Evolutionary conservation across 1,140 invertebrate genomes (phyloP).

Genomic region (Melitaea cinxia): DNA sequence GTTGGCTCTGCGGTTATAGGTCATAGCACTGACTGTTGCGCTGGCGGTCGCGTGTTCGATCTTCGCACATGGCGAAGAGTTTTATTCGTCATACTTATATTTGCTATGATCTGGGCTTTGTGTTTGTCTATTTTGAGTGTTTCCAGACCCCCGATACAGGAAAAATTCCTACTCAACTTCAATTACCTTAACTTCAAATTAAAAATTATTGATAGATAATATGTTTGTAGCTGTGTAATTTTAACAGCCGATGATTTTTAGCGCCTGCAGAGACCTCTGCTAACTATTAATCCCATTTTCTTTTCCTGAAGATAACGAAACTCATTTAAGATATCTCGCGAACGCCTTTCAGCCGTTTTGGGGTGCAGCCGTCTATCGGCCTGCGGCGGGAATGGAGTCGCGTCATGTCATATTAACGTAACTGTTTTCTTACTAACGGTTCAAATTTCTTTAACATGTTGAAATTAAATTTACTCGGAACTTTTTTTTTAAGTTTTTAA

Average conservation of each 20-base stretch:
- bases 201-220: slow-evolving; percentile 6
- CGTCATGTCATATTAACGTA: slow-evolving; percentile 1
- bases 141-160: too few species aligned
- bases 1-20: too few species aligned
- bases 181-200: neutral
- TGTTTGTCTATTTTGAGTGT: too few species aligned
- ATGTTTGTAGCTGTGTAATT: slow-evolving; percentile 32
- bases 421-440: neutral
- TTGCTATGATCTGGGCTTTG: too few species aligned
- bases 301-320: slow-evolving; percentile 77
- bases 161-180: too few species aligned
- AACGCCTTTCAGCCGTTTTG: slow-evolving; percentile 76
- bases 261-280: slow-evolving; percentile 65
- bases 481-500: too few species aligned
- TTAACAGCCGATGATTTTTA: slow-evolving; percentile 54
- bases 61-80: too few species aligned
- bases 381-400: slow-evolving; percentile 48
- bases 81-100: too few species aligned
- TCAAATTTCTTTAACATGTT: too few species aligned
- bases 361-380: slow-evolving; percentile 60
- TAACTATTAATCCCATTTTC: slow-evolving; percentile 80
- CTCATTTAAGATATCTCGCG: slow-evolving; percentile 80
- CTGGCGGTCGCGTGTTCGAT: too few species aligned
- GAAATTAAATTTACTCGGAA: too few species aligned
- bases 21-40: too few species aligned